Evolutionary conservation across 2,113 vertebrate genomes (phyloP).

Genomic region (Cephalopterus ornatus): DNA sequence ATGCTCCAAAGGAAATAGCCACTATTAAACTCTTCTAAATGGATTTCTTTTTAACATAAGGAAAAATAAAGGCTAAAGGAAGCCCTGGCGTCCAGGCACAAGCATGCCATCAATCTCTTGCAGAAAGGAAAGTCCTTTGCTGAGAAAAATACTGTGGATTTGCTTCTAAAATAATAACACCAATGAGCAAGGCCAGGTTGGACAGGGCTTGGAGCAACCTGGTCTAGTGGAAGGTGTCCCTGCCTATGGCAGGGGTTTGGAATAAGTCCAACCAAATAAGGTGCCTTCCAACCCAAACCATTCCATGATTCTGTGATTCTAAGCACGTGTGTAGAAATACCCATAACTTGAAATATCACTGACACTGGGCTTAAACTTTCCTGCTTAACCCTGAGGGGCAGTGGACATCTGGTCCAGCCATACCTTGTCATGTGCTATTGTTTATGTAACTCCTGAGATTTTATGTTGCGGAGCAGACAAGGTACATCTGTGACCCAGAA

Average conservation of each 20-base stretch:
- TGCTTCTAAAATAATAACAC: not conserved
- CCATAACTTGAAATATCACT: not conserved
- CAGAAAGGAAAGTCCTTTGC: not conserved
- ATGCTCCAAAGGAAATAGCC: not conserved
- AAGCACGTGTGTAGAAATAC: not conserved
- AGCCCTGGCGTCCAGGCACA: not conserved
- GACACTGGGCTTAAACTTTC: not conserved
- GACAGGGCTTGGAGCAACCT: not conserved
- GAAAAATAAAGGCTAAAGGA: not conserved
- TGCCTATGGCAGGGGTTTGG: not conserved
- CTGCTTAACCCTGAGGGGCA: not conserved
- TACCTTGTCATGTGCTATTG: not conserved
- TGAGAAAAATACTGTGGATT: not conserved
- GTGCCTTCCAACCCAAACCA: not conserved
- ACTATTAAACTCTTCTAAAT: not conserved
- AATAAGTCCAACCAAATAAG: not conserved
- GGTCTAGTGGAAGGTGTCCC: not conserved
- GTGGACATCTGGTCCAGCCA: not conserved
- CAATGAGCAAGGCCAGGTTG: not conserved
- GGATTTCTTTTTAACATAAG: not conserved
- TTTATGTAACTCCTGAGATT: not conserved
- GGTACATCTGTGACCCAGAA: conserved; percentile 26
- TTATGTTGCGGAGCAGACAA: not conserved
- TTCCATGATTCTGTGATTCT: not conserved
- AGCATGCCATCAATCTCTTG: not conserved